phyloP scores from a whole-genome alignment of 2,113 vertebrate species.

The Pedionomus torquatus region DNA sequence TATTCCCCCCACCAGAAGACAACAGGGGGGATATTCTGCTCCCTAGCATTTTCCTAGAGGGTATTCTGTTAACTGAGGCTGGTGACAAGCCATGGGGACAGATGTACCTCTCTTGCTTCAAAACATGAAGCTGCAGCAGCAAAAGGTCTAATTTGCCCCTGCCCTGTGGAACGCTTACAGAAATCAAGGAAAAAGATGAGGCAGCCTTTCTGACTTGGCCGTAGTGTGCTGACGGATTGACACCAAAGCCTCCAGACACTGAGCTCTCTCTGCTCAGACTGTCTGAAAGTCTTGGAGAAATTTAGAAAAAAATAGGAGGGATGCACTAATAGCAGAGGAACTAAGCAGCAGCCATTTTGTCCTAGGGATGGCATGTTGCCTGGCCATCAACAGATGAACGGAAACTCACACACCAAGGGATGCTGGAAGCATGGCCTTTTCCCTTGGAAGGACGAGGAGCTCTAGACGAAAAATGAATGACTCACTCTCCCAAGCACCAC shows the following conservation, averaged over 20 bases:
- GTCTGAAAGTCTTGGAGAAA: not conserved
- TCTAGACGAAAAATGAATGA: slow-evolving; percentile 38
- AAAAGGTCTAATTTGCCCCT: not conserved
- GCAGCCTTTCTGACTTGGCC: not conserved
- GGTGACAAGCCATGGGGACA: not conserved
- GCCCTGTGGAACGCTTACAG: not conserved
- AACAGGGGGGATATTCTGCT: not conserved
- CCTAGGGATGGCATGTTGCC: not conserved
- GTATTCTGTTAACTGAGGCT: not conserved
- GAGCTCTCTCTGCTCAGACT: not conserved
- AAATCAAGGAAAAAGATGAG: not conserved
- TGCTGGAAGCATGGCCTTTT: not conserved
- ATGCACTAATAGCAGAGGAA: not conserved
- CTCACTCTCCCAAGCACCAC: not conserved
- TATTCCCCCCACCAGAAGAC: not conserved
- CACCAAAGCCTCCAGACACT: not conserved
- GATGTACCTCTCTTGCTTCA: not conserved
- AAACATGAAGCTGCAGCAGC: not conserved
- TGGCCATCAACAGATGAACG: not conserved
- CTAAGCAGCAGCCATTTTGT: slow-evolving; percentile 39
- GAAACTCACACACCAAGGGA: not conserved
- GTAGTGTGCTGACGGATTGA: not conserved
- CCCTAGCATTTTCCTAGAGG: not conserved
- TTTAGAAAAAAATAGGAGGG: not conserved
- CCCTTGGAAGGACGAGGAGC: not conserved